Conservation (phyloP, 2,797 vertebrate genomes). For the Malacoraja senta region DNA sequence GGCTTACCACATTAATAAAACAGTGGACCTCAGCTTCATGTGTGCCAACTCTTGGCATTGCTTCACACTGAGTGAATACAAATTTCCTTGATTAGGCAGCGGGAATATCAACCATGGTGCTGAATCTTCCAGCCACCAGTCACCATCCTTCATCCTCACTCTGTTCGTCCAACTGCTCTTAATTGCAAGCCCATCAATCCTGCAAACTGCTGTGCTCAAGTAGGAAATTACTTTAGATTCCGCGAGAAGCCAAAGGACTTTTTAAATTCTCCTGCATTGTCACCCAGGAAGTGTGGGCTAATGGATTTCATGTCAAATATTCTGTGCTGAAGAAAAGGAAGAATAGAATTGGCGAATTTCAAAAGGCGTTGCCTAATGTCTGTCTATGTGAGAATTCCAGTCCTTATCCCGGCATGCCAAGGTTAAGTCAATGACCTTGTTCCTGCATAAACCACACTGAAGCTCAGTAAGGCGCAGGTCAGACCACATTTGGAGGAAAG, state of each 20-base stretch:
- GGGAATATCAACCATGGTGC: slow-evolving; percentile 52
- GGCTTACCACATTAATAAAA: slow-evolving; percentile 46
- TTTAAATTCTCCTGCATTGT: slow-evolving; percentile 51
- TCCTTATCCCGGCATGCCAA: background rate
- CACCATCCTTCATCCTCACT: slow-evolving; percentile 45
- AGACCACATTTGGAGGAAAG: no score
- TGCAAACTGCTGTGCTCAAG: slow-evolving; percentile 42
- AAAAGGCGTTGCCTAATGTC: background rate
- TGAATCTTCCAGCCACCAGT: slow-evolving; percentile 36
- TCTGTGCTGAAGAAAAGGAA: slow-evolving; percentile 11
- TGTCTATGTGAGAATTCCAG: background rate
- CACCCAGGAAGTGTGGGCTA: slow-evolving; percentile 49
- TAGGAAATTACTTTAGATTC: slow-evolving; percentile 57
- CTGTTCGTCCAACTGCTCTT: slow-evolving; percentile 51
- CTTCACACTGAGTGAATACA: slow-evolving; percentile 53
- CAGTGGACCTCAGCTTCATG: slow-evolving; percentile 45
- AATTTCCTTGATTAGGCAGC: slow-evolving; percentile 56
- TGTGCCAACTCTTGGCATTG: slow-evolving; percentile 45
- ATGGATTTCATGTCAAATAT: slow-evolving; percentile 47
- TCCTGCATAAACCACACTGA: background rate
- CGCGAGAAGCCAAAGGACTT: slow-evolving; percentile 48
- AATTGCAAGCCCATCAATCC: slow-evolving; percentile 50
- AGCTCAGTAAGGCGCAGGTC: no score
- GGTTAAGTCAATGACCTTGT: background rate
- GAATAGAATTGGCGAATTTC: background rate